phyloP scores from a whole-genome alignment of 2,888 invertebrate genomes.

The Rhopalosiphum nymphaeae region DNA sequence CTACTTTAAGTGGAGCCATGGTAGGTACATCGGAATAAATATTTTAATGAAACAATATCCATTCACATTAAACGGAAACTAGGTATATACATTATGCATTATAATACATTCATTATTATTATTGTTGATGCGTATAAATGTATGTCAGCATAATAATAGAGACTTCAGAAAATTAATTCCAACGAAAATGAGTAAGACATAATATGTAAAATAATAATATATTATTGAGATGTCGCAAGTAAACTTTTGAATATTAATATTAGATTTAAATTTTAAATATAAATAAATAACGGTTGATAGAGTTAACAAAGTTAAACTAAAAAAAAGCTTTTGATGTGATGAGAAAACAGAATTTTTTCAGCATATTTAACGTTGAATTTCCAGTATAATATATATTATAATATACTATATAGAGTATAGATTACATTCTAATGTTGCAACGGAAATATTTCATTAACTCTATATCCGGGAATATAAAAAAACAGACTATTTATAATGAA shows the following conservation, averaged over 20 bases:
- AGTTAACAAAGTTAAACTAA: not conserved
- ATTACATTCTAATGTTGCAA: not conserved
- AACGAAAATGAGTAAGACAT: not conserved
- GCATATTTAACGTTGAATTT: not conserved
- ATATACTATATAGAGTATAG: not conserved
- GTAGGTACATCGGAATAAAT: not conserved
- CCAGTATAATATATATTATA: not conserved
- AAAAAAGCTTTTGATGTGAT: not conserved
- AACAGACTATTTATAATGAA: not conserved
- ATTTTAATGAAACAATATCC: not conserved
- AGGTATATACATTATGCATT: not conserved
- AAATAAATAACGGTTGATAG: not conserved
- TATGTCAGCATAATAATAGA: not conserved
- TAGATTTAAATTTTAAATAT: not conserved
- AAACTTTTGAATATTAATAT: not conserved
- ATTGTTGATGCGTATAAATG: not conserved
- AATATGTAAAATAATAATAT: not conserved
- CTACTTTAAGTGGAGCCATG: not conserved
- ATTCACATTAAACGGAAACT: not conserved
- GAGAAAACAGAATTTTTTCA: not conserved
- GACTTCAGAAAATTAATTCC: not conserved
- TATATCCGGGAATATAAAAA: not conserved
- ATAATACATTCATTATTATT: not conserved
- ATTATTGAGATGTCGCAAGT: not conserved
- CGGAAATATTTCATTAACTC: not conserved